Percentiles rank a stretch among this genome's conserved stretches.
phyloP scores from a whole-genome alignment of 2,113 vertebrate genomes.

The Lagopus leucura region DNA sequence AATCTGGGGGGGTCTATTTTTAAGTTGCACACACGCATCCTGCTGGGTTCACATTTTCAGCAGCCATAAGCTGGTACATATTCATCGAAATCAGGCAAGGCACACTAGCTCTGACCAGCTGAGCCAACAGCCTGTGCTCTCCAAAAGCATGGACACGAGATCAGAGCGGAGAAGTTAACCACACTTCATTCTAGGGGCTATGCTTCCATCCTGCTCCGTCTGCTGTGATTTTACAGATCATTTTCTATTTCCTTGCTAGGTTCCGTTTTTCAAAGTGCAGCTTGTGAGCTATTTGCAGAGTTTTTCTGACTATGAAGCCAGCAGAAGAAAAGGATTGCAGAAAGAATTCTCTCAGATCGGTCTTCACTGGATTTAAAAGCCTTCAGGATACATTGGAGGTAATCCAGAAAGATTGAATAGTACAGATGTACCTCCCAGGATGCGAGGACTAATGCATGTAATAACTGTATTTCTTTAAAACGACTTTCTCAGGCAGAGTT shows the following conservation, averaged over 20 bases:
- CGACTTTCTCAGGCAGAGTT: conserved; percentile 28
- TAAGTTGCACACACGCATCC: not conserved
- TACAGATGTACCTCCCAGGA: conserved; percentile 47
- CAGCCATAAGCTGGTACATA: not conserved
- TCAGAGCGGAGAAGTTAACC: not conserved
- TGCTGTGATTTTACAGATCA: not conserved
- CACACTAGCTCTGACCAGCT: not conserved
- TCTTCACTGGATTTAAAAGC: conserved; percentile 64
- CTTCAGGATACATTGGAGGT: conserved; percentile 64
- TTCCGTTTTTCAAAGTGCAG: not conserved
- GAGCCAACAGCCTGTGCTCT: not conserved
- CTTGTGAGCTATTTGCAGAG: not conserved
- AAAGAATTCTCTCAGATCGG: conserved; percentile 33
- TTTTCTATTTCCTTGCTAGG: not conserved
- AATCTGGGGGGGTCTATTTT: not conserved
- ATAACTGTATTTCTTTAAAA: conserved; percentile 66
- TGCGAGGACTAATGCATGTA: conserved; percentile 39
- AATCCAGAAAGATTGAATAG: conserved; percentile 45
- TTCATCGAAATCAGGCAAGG: not conserved
- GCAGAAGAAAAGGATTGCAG: conserved; percentile 36
- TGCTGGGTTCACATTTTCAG: not conserved
- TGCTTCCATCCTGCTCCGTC: not conserved
- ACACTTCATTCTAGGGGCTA: not conserved
- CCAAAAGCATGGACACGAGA: not conserved
- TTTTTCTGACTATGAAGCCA: not conserved